Evolutionary conservation across 1,140 invertebrate genomes (phyloP).

Genomic region (Palaemon carinicauda): DNA sequence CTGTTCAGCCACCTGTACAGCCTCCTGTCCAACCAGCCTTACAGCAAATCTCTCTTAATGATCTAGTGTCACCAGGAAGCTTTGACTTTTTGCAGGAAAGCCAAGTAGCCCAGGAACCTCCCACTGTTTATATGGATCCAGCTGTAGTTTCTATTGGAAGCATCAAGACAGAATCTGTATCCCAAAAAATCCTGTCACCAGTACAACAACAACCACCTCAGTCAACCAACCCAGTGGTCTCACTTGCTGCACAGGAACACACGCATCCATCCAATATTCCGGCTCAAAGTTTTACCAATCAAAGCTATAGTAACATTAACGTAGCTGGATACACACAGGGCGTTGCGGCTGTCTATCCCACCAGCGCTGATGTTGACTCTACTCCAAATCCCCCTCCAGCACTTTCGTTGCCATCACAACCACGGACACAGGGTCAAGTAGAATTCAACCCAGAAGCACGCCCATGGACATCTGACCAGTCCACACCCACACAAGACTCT

Average conservation of each 20-base stretch:
- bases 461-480: slow-evolving; percentile 34
- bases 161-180: slow-evolving; percentile 34
- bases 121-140: slow-evolving; percentile 48
- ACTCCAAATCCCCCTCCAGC: slow-evolving; percentile 45
- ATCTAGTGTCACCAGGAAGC: slow-evolving; percentile 36
- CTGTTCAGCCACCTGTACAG: not conserved
- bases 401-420: slow-evolving; percentile 35
- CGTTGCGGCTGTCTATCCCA: slow-evolving; percentile 25
- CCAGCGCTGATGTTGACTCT: slow-evolving; percentile 21
- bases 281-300: slow-evolving; percentile 46
- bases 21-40: slow-evolving; percentile 27
- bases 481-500: slow-evolving; percentile 16
- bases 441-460: slow-evolving; percentile 50
- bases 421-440: slow-evolving; percentile 40
- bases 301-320: slow-evolving; percentile 12
- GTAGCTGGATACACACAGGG: slow-evolving; percentile 33
- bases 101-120: slow-evolving; percentile 44
- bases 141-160: slow-evolving; percentile 48
- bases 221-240: slow-evolving; percentile 24
- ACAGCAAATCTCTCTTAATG: slow-evolving; percentile 40
- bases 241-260: slow-evolving; percentile 34
- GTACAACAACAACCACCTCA: slow-evolving; percentile 35
- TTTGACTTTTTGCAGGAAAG: slow-evolving; percentile 53
- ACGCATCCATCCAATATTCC: slow-evolving; percentile 50
- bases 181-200: slow-evolving; percentile 34